Base-by-base conservation (phyloP, 2,113 vertebrate species). In the Anguilla rostrata region DNA sequence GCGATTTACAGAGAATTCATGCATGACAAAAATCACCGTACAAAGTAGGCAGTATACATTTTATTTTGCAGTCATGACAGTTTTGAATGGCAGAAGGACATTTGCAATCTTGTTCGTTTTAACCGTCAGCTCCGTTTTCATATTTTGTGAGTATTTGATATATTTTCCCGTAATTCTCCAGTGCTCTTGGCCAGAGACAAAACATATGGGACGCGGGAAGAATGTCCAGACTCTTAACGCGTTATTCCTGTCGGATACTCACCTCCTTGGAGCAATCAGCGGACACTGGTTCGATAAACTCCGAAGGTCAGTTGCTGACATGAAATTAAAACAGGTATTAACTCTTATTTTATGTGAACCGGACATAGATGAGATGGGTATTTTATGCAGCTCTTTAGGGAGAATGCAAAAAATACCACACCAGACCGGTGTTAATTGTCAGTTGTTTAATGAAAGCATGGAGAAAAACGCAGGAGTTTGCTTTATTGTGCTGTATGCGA, bases 241-340 rank as follows among this genome's bases (percentile, higher is more conserved):
- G 81, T 93, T 97, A 4, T 92, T 97, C 91, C 92, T 97, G 92
- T 94, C 96, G 14, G 96, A 97, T 81, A 95, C 96, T 22, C 96
- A 97, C 84, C 91, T 97, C 0, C 96, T 97, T 29, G 96, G 96
- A 71, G 94, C 95, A 87, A 87, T 96, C 56, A 93, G 87, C 87
- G 96, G 96, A 60, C 96, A 97, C 85, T 97, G 96, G 96, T 82
- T 97, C 40, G 96, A 97, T 89, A 97, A 95, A 43, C 88, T 97
- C 53, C 91, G 96, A 89, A 95, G 96, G 96, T 97, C 92, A 90
- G 90, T 46, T 57, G 53, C 63, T 82, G 34, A 34, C 0, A 34
- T 53, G n/a, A n/a, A 82, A 82, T n/a, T 1, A 66, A 15, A 60
- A 26, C 20, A 22, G 22, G 79, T 81, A 39, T 43, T 81, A 43